Base-by-base conservation (phyloP, 2,888 invertebrate genomes). In the Keiferia lycopersicella region DNA sequence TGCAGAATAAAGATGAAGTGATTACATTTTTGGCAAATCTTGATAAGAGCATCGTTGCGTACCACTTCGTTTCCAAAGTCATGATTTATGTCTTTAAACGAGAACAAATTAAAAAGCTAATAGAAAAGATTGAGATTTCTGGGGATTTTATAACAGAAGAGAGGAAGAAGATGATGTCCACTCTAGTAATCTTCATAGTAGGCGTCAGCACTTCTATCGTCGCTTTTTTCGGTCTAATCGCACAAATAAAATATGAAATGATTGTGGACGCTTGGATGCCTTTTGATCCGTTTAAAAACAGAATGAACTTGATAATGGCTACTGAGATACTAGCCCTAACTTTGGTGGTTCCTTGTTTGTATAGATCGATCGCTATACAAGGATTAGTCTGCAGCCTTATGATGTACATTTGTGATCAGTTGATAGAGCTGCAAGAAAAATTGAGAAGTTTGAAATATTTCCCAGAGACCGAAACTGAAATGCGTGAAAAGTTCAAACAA, bases 371-470 rank as follows among this genome's bases (percentile, higher is more conserved):
- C 41, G 83, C 82, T 0, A 83, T 89, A 72, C 86, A 89, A 71
- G 87, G 87, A 0, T 73, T 88, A 1, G 77, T 89, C 0, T 87
- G 87, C 67, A 84, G 87, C 48, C 68, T 88, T 26, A 71, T 85
- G 1, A 82, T 89, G 77, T 90, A 89, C 65, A 64, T 90, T 45
- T 85, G 87, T 62, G 88, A 89, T 58, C 89, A 90, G 65, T 64
- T 89, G n/a, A 66, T 76, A 2, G 77, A 81, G 18, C 64, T 90
- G 48, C 87, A 88, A 64, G 48, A 66, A 0, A 73, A 75, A 26
- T 70, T 89, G 18, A 78, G 70, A 48, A 62, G 56, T 18, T 72
- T 89, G 61, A 67, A 76, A 8, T 83, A 80, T 73, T 66, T 69
- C 2, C 63, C 73, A 30, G 74, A 69, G 2, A 74, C 67, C 30